Conservation (phyloP, 30 jellyfish, hydroid and myxozoan species). For the Turritopsis rubra region DNA sequence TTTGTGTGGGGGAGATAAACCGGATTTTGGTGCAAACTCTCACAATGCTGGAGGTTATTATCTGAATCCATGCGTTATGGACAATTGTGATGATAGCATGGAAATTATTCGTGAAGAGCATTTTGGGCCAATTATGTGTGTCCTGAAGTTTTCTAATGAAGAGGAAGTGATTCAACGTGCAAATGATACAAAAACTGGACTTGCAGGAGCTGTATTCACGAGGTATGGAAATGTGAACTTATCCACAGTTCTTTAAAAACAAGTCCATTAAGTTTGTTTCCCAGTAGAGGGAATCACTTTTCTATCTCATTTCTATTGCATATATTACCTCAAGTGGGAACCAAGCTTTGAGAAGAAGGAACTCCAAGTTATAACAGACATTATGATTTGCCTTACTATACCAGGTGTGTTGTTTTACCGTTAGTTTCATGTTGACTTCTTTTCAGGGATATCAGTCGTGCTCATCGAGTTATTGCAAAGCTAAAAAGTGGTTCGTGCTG, state of each 20-base stretch:
- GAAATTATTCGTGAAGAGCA: slow-evolving; percentile 82
- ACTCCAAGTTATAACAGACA: not conserved
- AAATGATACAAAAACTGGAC: slow-evolving; percentile 67
- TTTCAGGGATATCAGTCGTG: slow-evolving; percentile 71
- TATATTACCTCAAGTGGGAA: too few relatives aligned
- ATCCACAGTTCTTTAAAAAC: not conserved
- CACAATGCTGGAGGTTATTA: slow-evolving; percentile 47
- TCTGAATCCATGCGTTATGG: slow-evolving; percentile 86
- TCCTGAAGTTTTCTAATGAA: slow-evolving; percentile 55
- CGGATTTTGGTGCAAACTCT: slow-evolving; percentile 34
- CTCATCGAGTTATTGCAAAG: slow-evolving; percentile 74
- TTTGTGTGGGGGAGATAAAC: slow-evolving; percentile 82
- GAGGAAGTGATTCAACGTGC: slow-evolving; percentile 72
- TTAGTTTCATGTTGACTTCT: too few relatives aligned
- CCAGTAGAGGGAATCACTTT: not conserved
- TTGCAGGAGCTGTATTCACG: slow-evolving; percentile 92
- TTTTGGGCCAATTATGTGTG: slow-evolving; percentile 93
- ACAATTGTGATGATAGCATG: slow-evolving; percentile 64
- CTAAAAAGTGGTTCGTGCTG: slow-evolving; percentile 88
- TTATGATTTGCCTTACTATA: not conserved
- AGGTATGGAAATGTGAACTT: slow-evolving; percentile 27
- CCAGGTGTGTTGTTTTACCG: not conserved
- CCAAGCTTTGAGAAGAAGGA: too few relatives aligned
- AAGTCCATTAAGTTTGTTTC: not conserved
- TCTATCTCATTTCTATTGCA: not conserved